Percentiles rank a stretch among this genome's conserved stretches.
Evolutionary conservation across 2,888 invertebrate genomes (phyloP).

Genomic region (Scaptomyza parva): DNA sequence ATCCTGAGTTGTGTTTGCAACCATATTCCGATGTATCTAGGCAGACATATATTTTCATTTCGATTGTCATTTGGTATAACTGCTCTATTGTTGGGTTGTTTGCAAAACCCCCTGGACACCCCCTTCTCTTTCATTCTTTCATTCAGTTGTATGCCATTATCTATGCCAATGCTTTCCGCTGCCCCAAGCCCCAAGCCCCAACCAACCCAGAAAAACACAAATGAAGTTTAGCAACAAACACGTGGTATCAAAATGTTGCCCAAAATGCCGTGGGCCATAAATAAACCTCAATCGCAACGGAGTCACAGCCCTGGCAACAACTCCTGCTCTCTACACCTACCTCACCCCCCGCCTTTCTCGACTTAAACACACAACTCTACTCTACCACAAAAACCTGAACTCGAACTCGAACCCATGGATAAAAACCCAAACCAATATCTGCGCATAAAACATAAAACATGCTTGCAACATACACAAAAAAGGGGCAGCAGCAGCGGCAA

Average conservation of each 20-base stretch:
- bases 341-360: constrained; percentile 5
- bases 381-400: constrained; percentile 4
- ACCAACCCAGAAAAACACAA: not conserved
- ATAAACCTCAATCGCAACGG: constrained; percentile 73
- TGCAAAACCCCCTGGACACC: not conserved
- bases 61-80: constrained; percentile 5
- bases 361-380: constrained; percentile 1
- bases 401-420: constrained; percentile 3
- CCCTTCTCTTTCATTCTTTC: not conserved
- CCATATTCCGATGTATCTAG: not conserved
- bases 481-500: constrained; percentile 29
- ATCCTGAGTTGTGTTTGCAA: not conserved
- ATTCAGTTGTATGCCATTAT: constrained; percentile 50
- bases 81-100: constrained; percentile 20
- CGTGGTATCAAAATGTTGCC: constrained; percentile 71
- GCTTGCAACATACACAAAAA: constrained; percentile 31
- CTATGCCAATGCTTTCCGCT: constrained; percentile 71
- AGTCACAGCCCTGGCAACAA: constrained; percentile 48
- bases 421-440: constrained; percentile 22
- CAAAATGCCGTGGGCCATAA: constrained; percentile 78
- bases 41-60: constrained; percentile 1
- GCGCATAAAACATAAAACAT: constrained; percentile 58
- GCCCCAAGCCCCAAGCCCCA: constrained; percentile 40
- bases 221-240: constrained; percentile 47
- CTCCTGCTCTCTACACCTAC: constrained; percentile 16